Evolutionary conservation across 2,113 vertebrate genomes (phyloP).

Genomic region (Symphodus melops): DNA sequence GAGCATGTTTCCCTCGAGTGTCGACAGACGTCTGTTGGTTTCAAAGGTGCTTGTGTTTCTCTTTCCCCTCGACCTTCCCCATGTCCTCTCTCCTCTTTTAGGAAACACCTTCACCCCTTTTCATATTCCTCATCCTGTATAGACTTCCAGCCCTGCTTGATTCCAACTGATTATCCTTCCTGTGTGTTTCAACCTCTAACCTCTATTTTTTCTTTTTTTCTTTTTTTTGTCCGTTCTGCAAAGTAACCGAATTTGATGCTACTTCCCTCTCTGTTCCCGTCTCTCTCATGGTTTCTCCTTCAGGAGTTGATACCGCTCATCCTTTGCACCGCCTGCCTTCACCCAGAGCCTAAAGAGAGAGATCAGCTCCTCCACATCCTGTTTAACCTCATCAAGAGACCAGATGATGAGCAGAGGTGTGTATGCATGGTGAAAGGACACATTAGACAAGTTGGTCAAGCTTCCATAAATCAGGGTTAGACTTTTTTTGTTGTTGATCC

Average conservation of each 20-base stretch:
- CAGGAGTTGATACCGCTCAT: constrained; percentile 98
- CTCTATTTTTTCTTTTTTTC: too few relatives aligned
- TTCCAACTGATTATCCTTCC: constrained; percentile 24
- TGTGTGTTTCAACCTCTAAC: constrained; percentile 15
- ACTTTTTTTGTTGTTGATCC: neutral
- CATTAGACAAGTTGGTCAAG: too few relatives aligned
- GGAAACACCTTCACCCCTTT: neutral
- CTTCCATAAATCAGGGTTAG: neutral
- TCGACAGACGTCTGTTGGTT: constrained; percentile 32
- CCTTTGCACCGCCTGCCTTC: constrained; percentile 96
- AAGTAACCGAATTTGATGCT: constrained; percentile 22
- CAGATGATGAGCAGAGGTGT: constrained; percentile 98
- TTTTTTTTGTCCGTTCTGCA: neutral
- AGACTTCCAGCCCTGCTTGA: constrained; percentile 43
- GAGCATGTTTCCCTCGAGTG: constrained; percentile 28
- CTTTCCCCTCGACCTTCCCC: constrained; percentile 10
- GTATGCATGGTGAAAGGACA: neutral
- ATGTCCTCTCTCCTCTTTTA: constrained; percentile 12
- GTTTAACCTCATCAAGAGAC: constrained; percentile 98
- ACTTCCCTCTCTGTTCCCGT: constrained; percentile 11
- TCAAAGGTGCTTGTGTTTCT: constrained; percentile 18
- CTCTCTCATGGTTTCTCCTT: constrained; percentile 27
- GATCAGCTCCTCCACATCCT: constrained; percentile 99
- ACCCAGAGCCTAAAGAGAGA: constrained; percentile 97
- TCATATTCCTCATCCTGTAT: neutral